Evolutionary conservation across 1,140 invertebrate genomes (phyloP), one percentile per base, ranked within the genome.

Genomic region (Eriosoma lanigerum): DNA sequence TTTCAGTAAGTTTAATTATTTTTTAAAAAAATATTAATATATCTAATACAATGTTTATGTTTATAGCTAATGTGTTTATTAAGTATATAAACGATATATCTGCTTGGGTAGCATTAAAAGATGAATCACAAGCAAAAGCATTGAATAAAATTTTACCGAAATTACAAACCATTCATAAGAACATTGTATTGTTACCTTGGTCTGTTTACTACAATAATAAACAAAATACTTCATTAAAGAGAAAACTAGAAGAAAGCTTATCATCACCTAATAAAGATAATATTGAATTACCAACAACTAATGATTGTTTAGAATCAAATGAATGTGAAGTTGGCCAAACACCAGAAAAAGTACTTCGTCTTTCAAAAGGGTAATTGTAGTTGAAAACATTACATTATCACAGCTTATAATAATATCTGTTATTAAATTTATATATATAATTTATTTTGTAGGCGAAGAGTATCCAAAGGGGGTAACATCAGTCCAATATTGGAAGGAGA

Each of bases 31-130:
- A 52, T 5, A 32, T 13, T 12, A 50, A 6, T 70, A n/a, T 50
- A 29, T 32, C 52, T 29, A 50, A 9, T n/a, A n/a, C n/a, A n/a
- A n/a, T n/a, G n/a, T 52, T 5, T 3, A 88, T 85, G 83, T 90
- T 94, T 83, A 87, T 95, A 75, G 86, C 86, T 54, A 88, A 92
- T 83, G 84, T 95, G 1, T 95, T 95, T 83, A 90, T 88, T 82
- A 86, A 89, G 32, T 88, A 86, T 84, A 88, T 89, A 87, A 85
- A 86, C 84, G 82, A 62, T 54, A 76, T 58, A 38, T 76, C 72
- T 21, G 81, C 81, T 38, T 81, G 81, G 81, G 60, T 81, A 17
- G 75, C 75, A 13, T 78, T 78, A 15, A 56, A 44, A 60, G 56
- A 78, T 29, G 32, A 0, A 15, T 9, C 75, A 17, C 56, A 78